Conservation (phyloP, 2,797 vertebrate species). For the Forpus xanthops region DNA sequence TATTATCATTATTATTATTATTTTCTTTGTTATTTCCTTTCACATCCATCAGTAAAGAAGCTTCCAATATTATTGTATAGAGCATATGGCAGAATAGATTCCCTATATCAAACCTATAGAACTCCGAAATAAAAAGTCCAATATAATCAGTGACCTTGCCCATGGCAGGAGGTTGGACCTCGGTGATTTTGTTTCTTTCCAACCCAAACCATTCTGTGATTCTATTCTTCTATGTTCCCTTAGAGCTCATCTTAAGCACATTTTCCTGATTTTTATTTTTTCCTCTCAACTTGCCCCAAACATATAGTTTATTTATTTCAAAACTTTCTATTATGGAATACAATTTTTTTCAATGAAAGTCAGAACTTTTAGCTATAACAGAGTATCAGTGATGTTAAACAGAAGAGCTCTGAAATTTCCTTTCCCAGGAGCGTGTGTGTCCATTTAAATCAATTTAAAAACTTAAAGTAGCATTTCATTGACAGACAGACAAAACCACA, state of each 20-base stretch:
- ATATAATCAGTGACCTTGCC: neutral
- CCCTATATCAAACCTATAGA: constrained; percentile 1
- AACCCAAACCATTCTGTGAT: neutral
- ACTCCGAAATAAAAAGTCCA: neutral
- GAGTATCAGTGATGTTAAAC: neutral
- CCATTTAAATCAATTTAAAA: neutral
- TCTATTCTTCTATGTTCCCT: neutral
- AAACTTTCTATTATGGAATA: neutral
- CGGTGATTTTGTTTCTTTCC: neutral
- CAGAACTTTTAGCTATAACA: neutral
- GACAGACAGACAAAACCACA: neutral
- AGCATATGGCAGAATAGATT: neutral
- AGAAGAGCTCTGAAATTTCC: neutral
- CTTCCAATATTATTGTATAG: neutral
- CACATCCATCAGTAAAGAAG: neutral
- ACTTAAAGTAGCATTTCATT: neutral
- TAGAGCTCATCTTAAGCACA: neutral
- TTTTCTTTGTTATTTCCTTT: constrained; percentile 15
- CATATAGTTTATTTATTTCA: neutral
- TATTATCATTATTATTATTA: neutral
- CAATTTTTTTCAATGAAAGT: neutral
- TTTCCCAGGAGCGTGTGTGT: neutral
- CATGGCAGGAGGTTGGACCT: neutral
- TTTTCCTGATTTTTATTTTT: neutral
- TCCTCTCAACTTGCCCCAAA: neutral